Evolutionary conservation across 2,888 invertebrate genomes (phyloP).

Genomic region (Nymphalis polychloros): DNA sequence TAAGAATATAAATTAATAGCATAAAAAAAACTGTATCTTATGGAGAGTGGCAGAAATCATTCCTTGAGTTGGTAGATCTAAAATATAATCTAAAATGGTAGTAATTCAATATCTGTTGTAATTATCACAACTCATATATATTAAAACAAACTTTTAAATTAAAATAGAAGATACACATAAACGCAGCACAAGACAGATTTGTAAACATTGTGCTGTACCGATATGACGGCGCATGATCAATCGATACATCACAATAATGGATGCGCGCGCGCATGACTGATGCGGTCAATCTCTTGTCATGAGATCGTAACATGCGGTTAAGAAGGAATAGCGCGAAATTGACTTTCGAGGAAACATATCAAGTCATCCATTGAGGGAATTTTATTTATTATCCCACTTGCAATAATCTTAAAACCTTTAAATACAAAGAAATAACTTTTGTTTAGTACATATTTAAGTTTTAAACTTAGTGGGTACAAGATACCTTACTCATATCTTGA

Average conservation of each 20-base stretch:
- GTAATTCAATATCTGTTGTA: too few relatives aligned
- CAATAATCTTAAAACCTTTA: neutral
- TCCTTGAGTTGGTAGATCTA: too few relatives aligned
- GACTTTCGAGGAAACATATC: constrained; percentile 63
- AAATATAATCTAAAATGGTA: too few relatives aligned
- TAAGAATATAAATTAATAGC: too few relatives aligned
- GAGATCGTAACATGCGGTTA: constrained; percentile 61
- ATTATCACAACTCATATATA: too few relatives aligned
- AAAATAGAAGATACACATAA: neutral
- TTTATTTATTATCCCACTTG: constrained; percentile 32
- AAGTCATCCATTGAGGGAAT: constrained; percentile 34
- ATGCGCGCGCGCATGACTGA: constrained; percentile 45
- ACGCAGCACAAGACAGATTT: neutral
- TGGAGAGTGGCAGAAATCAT: too few relatives aligned
- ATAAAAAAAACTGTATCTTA: too few relatives aligned
- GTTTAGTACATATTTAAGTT: too few relatives aligned
- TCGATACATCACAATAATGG: constrained; percentile 29
- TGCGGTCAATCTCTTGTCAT: constrained; percentile 59
- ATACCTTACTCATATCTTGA: too few relatives aligned
- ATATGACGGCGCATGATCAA: constrained; percentile 22
- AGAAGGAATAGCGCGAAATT: constrained; percentile 67
- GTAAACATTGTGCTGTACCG: constrained; percentile 11
- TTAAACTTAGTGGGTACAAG: too few relatives aligned
- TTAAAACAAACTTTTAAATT: too few relatives aligned
- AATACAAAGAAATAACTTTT: too few relatives aligned